Conservation (phyloP, 2,113 vertebrate species). For the Micromys minutus region DNA sequence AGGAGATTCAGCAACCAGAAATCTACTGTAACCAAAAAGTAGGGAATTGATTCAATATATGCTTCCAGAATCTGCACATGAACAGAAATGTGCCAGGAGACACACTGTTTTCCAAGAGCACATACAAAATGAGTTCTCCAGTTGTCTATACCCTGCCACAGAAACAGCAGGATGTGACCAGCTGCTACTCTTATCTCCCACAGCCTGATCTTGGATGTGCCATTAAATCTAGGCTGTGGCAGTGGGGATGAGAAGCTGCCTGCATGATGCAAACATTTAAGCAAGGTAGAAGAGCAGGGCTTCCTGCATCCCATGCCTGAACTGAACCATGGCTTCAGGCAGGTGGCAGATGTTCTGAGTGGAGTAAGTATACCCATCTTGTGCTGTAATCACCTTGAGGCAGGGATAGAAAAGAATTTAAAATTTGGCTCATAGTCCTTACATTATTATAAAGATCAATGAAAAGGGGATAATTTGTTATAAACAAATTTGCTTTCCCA, state of each 20-base stretch:
- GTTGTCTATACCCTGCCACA: constrained; percentile 58
- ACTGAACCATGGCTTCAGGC: constrained; percentile 66
- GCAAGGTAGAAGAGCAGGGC: constrained; percentile 60
- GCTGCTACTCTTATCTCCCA: constrained; percentile 65
- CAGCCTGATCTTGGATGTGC: constrained; percentile 53
- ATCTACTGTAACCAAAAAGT: constrained; percentile 33
- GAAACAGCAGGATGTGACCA: constrained; percentile 65
- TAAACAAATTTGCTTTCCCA: constrained; percentile 18
- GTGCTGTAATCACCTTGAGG: constrained; percentile 57
- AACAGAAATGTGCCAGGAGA: constrained; percentile 62
- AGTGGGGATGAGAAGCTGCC: constrained; percentile 54
- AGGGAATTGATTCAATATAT: constrained; percentile 57
- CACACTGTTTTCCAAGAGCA: constrained; percentile 56
- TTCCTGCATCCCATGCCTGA: constrained; percentile 53
- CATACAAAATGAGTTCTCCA: constrained; percentile 66
- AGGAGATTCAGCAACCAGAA: constrained; percentile 17
- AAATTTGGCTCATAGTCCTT: background rate
- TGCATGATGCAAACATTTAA: constrained; percentile 63
- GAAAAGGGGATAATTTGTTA: background rate
- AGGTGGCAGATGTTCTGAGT: constrained; percentile 72
- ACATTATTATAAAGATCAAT: background rate
- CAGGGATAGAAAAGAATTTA: constrained; percentile 10
- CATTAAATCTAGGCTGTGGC: constrained; percentile 56
- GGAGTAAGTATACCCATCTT: constrained; percentile 48
- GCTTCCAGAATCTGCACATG: constrained; percentile 44